Percentiles rank a stretch among this genome's conserved stretches.
phyloP scores from a whole-genome alignment of 2,888 invertebrate genomes.

The Lithophane socia region DNA sequence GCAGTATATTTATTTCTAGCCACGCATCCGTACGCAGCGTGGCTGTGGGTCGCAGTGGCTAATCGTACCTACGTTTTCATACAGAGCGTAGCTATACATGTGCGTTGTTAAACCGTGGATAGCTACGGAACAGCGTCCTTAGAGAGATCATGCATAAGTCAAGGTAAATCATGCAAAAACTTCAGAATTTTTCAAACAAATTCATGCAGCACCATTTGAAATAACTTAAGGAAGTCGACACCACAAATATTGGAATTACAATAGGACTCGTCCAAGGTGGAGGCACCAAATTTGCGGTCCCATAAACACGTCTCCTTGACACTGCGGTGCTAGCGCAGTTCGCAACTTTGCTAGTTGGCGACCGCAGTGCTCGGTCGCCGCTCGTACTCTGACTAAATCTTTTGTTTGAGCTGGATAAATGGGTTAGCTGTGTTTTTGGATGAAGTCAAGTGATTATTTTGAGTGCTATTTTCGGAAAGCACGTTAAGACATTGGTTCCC shows the following conservation, averaged over 20 bases:
- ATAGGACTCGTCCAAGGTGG: constrained; percentile 49
- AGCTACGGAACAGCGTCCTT: background rate
- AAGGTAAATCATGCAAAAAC: background rate
- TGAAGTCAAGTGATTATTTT: constrained; percentile 19
- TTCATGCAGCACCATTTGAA: constrained; percentile 7
- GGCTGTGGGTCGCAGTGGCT: background rate
- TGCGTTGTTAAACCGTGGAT: background rate
- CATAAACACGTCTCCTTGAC: constrained; percentile 73
- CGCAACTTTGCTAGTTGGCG: constrained; percentile 67
- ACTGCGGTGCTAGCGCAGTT: constrained; percentile 56
- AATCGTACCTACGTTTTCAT: background rate
- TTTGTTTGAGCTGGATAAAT: constrained; percentile 50
- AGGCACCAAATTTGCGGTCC: constrained; percentile 69
- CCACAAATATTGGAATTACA: constrained; percentile 60
- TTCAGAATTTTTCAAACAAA: background rate
- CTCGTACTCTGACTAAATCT: constrained; percentile 48
- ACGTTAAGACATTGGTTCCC: background rate
- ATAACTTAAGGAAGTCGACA: constrained; percentile 25
- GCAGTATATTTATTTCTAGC: background rate
- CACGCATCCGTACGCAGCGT: background rate
- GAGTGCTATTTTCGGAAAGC: background rate
- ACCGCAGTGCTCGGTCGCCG: constrained; percentile 48
- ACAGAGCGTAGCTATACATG: background rate
- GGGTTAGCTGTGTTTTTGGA: constrained; percentile 24
- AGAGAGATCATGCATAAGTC: background rate